Conservation (phyloP, 2,797 vertebrate species). For the Sebastes iracundus region DNA sequence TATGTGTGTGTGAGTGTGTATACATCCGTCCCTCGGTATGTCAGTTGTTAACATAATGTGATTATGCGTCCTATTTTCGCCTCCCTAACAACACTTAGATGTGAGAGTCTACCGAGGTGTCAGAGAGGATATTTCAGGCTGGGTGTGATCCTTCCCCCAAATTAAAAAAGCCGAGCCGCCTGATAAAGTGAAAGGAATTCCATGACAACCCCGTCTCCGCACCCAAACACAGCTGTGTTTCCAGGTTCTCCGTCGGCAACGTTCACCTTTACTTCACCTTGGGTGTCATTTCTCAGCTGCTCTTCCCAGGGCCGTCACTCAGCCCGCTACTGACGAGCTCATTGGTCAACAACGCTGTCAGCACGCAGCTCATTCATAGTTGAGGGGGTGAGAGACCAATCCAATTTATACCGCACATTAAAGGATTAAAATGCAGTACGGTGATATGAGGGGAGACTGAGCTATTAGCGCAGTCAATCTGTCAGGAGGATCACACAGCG, state of each 20-base stretch:
- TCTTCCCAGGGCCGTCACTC: conserved; percentile 35
- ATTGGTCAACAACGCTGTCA: conserved; percentile 50
- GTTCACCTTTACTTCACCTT: conserved; percentile 71
- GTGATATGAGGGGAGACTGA: conserved; percentile 41
- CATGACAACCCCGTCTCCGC: conserved; percentile 52
- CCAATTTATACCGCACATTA: conserved; percentile 66
- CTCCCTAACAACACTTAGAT: conserved; percentile 71
- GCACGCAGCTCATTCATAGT: conserved; percentile 29
- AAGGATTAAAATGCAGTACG: conserved; percentile 66
- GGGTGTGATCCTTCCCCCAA: conserved; percentile 61
- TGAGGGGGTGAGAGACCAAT: conserved; percentile 49
- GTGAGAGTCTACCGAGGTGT: conserved; percentile 68
- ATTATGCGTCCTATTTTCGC: conserved; percentile 73
- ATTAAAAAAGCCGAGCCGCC: conserved; percentile 36
- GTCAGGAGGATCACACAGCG: conserved; percentile 59
- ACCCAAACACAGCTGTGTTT: conserved; percentile 67
- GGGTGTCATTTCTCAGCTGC: conserved; percentile 42
- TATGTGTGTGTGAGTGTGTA: not conserved
- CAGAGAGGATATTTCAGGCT: conserved; percentile 67
- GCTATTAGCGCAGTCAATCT: conserved; percentile 63
- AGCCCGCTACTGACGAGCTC: conserved; percentile 8
- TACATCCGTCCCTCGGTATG: conserved; percentile 33
- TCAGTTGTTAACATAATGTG: conserved; percentile 74
- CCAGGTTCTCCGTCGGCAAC: conserved; percentile 5
- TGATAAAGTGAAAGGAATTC: conserved; percentile 68